Percentiles rank a stretch among this genome's conserved stretches.
Conservation (phyloP, 2,888 invertebrate species). For the Poecilus cupreus region DNA sequence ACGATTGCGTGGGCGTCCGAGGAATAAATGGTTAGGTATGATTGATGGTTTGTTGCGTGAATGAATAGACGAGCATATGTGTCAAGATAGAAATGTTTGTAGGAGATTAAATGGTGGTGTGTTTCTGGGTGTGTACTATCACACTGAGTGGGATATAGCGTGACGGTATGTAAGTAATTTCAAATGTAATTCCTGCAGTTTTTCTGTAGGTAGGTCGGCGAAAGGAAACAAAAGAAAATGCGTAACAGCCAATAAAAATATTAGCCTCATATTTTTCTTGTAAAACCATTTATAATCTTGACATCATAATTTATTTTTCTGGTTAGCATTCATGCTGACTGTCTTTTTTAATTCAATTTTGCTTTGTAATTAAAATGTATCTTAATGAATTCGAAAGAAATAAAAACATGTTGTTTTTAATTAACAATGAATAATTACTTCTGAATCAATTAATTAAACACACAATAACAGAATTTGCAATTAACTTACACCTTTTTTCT, state of each 20-base stretch:
- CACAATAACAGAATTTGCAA: constrained; percentile 56
- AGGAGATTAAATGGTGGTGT: too few species aligned
- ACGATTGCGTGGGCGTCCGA: too few species aligned
- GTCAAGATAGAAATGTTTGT: too few species aligned
- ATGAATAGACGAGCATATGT: too few species aligned
- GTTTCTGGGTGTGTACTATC: too few species aligned
- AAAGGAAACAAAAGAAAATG: neutral
- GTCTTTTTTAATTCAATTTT: constrained; percentile 23
- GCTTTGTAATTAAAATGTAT: constrained; percentile 14
- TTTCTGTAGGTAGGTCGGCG: too few species aligned
- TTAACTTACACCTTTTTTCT: constrained; percentile 47
- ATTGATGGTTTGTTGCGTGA: too few species aligned
- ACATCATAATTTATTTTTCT: constrained; percentile 18
- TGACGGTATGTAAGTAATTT: too few species aligned
- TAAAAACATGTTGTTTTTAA: constrained; percentile 52
- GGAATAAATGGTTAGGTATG: too few species aligned
- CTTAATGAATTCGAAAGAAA: constrained; percentile 37
- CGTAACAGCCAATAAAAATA: neutral
- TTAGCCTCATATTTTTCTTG: neutral
- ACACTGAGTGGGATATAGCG: too few species aligned
- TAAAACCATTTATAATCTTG: neutral
- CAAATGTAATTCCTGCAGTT: too few species aligned
- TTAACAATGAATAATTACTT: constrained; percentile 56
- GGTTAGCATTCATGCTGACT: constrained; percentile 15
- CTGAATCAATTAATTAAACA: constrained; percentile 54